Percentiles rank a stretch among this genome's conserved stretches.
Conservation (phyloP, 1,140 invertebrate species). For the Cherax destructor region DNA sequence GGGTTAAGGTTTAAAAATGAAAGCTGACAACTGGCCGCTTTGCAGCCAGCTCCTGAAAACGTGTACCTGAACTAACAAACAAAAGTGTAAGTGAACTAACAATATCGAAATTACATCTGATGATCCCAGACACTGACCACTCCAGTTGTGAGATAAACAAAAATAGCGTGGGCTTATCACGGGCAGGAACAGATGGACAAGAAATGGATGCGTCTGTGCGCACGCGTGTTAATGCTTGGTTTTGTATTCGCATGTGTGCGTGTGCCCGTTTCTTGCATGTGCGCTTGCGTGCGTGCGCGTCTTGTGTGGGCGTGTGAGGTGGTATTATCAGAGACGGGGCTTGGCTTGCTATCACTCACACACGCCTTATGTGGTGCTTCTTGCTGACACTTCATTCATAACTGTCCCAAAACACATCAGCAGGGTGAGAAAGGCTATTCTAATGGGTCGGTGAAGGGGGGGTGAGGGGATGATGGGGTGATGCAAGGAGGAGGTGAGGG, state of each 20-base stretch:
- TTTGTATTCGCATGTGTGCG: too few species aligned
- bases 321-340: not conserved
- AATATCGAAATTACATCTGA: too few species aligned
- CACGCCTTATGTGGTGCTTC: slow-evolving; percentile 42
- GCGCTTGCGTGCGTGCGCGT: slow-evolving; percentile 48
- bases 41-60: too few species aligned
- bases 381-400: slow-evolving; percentile 62
- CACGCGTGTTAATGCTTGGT: too few species aligned
- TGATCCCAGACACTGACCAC: too few species aligned
- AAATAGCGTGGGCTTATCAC: too few species aligned
- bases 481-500: not conserved
- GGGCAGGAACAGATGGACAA: too few species aligned
- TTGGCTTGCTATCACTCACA: slow-evolving; percentile 38
- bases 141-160: too few species aligned
- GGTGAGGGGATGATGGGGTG: not conserved
- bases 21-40: too few species aligned
- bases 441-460: not conserved
- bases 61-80: not conserved
- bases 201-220: too few species aligned
- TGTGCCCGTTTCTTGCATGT: not conserved
- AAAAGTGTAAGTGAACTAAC: too few species aligned
- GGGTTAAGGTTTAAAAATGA: too few species aligned
- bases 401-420: slow-evolving; percentile 38
- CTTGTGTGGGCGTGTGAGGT: slow-evolving; percentile 29
- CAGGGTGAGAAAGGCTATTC: slow-evolving; percentile 4